A percentile compares a stretch with the other conserved stretches of the same genome.
Conservation (phyloP, 2,113 vertebrate genomes). For the Festucalex cinctus region DNA sequence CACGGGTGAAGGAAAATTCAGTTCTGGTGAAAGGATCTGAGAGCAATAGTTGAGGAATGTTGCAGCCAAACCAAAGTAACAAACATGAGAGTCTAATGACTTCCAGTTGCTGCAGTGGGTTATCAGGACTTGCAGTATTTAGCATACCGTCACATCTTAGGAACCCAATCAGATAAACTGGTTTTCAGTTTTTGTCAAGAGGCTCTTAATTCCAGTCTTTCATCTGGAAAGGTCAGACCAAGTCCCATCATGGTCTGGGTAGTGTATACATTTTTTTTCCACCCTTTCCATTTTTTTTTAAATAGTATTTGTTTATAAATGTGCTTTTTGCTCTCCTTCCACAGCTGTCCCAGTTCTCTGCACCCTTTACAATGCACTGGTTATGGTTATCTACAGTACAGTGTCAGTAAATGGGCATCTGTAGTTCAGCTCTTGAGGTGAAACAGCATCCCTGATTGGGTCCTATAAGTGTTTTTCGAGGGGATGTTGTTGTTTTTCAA, state of each 20-base stretch:
- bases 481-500: constrained; percentile 54
- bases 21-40: background rate
- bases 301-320: background rate
- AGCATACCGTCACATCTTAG: constrained; percentile 35
- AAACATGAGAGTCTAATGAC: constrained; percentile 37
- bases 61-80: constrained; percentile 37
- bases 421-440: constrained; percentile 43
- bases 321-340: background rate
- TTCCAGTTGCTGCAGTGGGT: constrained; percentile 43
- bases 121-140: constrained; percentile 33
- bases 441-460: constrained; percentile 50
- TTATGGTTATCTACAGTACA: constrained; percentile 23
- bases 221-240: constrained; percentile 15
- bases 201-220: constrained; percentile 21
- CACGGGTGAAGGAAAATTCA: constrained; percentile 18
- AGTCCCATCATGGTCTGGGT: constrained; percentile 5
- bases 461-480: constrained; percentile 40
- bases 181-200: constrained; percentile 4
- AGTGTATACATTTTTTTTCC: constrained; percentile 14
- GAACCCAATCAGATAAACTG: constrained; percentile 25
- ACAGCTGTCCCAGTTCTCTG: constrained; percentile 8
- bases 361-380: constrained; percentile 21
- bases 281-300: background rate
- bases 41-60: constrained; percentile 4
- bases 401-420: constrained; percentile 52